phyloP scores from a whole-genome alignment of 2,888 invertebrate genomes.

The Drosophila flavopinicola region DNA sequence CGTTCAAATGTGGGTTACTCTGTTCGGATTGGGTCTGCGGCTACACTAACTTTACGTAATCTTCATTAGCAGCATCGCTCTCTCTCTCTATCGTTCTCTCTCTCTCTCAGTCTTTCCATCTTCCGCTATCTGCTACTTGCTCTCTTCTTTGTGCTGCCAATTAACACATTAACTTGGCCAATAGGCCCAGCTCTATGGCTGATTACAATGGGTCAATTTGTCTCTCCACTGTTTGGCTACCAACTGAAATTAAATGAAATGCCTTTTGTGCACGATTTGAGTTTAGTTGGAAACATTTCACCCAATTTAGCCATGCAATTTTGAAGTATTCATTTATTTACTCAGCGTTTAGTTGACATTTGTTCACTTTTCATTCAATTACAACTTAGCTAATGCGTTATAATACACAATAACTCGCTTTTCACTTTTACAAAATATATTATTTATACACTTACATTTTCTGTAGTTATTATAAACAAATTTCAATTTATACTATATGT shows the following conservation, averaged over 20 bases:
- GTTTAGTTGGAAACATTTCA: neutral
- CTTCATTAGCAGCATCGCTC: conserved; percentile 11
- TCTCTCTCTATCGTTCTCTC: neutral
- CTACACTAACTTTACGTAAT: conserved; percentile 6
- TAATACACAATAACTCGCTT: too few relatives aligned
- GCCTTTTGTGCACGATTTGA: conserved; percentile 10
- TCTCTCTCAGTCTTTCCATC: neutral
- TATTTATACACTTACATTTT: too few relatives aligned
- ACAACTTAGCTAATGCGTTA: conserved; percentile 9
- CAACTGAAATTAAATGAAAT: conserved; percentile 9
- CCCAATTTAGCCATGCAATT: neutral
- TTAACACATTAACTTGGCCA: conserved; percentile 26
- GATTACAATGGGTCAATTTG: conserved; percentile 27
- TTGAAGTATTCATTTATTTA: conserved; percentile 1
- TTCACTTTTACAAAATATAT: too few relatives aligned
- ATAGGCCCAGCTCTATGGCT: conserved; percentile 11
- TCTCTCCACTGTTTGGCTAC: neutral
- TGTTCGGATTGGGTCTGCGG: neutral
- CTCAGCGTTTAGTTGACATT: neutral
- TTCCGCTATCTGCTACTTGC: neutral
- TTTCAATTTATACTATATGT: too few relatives aligned
- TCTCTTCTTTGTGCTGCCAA: conserved; percentile 5
- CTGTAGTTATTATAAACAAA: too few relatives aligned
- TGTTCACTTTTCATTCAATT: conserved; percentile 3
- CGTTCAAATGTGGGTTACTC: conserved; percentile 10